These are phyloP conservation scores for Drosophila dives DNA, from an alignment of 2,888 invertebrate species.

Conservation along the genomic window DNA sequence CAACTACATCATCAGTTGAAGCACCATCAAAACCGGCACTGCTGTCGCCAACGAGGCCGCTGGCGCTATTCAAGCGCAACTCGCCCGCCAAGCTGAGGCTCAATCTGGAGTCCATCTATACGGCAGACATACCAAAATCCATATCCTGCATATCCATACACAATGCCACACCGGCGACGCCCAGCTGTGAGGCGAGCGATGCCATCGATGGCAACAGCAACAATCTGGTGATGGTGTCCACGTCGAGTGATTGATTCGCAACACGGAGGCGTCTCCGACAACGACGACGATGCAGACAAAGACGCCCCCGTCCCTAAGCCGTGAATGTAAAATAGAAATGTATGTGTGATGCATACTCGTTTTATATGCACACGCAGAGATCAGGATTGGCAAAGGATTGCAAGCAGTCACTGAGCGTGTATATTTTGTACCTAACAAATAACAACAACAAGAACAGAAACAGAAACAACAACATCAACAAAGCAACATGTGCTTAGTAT, in stretches of 20 bases:
- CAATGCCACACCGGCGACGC: slow-evolving; percentile 68
- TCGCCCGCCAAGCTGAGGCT: slow-evolving; percentile 82
- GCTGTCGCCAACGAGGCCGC: slow-evolving; percentile 66
- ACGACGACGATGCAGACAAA: slow-evolving; percentile 4
- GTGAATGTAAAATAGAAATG: slow-evolving; percentile 60
- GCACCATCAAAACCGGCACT: slow-evolving; percentile 41
- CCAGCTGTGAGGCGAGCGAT: slow-evolving; percentile 55
- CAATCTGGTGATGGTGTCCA: slow-evolving; percentile 41
- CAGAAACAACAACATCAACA: neutral
- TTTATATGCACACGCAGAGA: slow-evolving; percentile 30
- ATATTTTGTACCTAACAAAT: slow-evolving; percentile 56
- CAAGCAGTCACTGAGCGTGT: slow-evolving; percentile 25
- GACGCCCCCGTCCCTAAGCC: slow-evolving; percentile 54
- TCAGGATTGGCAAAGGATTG: slow-evolving; percentile 15
- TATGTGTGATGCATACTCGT: slow-evolving; percentile 46
- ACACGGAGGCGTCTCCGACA: slow-evolving; percentile 24
- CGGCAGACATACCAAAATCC: slow-evolving; percentile 78
- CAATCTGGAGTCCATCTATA: slow-evolving; percentile 77
- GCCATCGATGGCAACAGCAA: slow-evolving; percentile 43
- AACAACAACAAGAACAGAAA: slow-evolving; percentile 12
- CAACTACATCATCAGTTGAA: slow-evolving; percentile 21
- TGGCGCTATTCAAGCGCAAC: slow-evolving; percentile 77
- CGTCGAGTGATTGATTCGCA: slow-evolving; percentile 60
- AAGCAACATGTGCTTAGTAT: slow-evolving; percentile 25
- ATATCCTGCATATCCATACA: slow-evolving; percentile 82